A percentile compares a stretch with the other conserved stretches of the same genome.
Conservation (phyloP, 2,113 vertebrate species). For the Cinclus mexicanus region DNA sequence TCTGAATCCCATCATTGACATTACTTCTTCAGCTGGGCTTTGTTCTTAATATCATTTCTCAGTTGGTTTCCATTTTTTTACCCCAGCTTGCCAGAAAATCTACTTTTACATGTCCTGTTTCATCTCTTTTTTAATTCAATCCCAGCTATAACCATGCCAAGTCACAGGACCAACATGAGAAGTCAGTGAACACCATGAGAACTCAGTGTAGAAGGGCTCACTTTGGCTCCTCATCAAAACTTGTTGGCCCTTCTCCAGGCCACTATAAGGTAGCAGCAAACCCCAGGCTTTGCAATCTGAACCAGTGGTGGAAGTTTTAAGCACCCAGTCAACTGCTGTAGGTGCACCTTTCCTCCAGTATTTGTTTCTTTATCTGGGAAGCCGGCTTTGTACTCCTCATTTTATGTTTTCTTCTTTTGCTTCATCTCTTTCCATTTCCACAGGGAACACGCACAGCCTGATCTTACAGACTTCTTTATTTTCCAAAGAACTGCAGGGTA, state of each 20-base stretch:
- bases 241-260: neutral
- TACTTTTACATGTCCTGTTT: neutral
- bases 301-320: neutral
- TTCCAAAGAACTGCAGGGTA: neutral
- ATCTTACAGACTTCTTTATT: neutral
- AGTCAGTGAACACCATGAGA: neutral
- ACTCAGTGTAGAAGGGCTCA: neutral
- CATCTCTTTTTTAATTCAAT: neutral
- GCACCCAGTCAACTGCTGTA: neutral
- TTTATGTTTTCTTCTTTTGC: neutral
- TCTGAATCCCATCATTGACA: neutral
- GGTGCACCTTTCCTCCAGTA: neutral
- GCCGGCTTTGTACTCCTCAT: neutral
- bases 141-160: neutral
- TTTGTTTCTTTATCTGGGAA: neutral
- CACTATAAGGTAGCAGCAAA: neutral
- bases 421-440: constrained; percentile 12
- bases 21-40: neutral
- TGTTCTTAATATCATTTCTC: neutral
- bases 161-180: neutral
- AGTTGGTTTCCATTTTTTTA: neutral
- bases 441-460: neutral
- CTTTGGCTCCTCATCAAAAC: neutral
- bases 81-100: neutral
- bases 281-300: neutral